Evolutionary conservation across 2,888 invertebrate species (phyloP).

Genomic region (Cheilosia soror): DNA sequence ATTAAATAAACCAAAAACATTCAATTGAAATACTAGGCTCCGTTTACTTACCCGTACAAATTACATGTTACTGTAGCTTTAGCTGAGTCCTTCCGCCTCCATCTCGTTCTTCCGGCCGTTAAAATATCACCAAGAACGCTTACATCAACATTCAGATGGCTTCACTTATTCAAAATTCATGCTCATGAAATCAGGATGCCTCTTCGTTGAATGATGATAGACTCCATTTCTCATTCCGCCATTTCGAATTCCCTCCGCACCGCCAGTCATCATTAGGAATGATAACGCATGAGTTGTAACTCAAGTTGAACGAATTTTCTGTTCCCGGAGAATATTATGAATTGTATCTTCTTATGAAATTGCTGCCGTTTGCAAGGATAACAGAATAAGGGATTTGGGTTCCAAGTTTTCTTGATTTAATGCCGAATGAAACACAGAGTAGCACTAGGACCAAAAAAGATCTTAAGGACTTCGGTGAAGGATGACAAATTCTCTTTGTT

Average conservation of each 20-base stretch:
- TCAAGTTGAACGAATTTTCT: slow-evolving; percentile 45
- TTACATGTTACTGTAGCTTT: slow-evolving; percentile 59
- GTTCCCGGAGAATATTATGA: slow-evolving; percentile 34
- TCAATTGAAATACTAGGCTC: slow-evolving; percentile 23
- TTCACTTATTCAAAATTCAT: slow-evolving; percentile 62
- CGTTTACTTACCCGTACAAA: slow-evolving; percentile 52
- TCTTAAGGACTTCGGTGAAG: not conserved
- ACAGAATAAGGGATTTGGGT: slow-evolving; percentile 21
- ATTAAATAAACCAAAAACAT: slow-evolving; percentile 38
- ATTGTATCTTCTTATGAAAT: slow-evolving; percentile 43
- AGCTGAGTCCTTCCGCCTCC: slow-evolving; percentile 6
- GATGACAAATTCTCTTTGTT: not conserved
- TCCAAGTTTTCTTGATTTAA: slow-evolving; percentile 34
- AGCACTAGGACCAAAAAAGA: not conserved
- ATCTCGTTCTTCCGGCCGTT: slow-evolving; percentile 17
- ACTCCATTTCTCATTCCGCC: slow-evolving; percentile 37
- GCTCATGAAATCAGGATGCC: slow-evolving; percentile 49
- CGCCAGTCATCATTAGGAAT: slow-evolving; percentile 67
- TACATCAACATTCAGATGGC: slow-evolving; percentile 54
- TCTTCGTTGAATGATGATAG: slow-evolving; percentile 48
- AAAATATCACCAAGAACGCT: slow-evolving; percentile 10
- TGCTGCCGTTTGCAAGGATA: slow-evolving; percentile 39
- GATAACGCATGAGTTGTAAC: slow-evolving; percentile 65
- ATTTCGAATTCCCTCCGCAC: slow-evolving; percentile 17
- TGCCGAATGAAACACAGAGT: slow-evolving; percentile 22